Evolutionary conservation across 2,888 invertebrate genomes (phyloP), one percentile per base, ranked within the genome.

Genomic region (Dryomyza anilis): DNA sequence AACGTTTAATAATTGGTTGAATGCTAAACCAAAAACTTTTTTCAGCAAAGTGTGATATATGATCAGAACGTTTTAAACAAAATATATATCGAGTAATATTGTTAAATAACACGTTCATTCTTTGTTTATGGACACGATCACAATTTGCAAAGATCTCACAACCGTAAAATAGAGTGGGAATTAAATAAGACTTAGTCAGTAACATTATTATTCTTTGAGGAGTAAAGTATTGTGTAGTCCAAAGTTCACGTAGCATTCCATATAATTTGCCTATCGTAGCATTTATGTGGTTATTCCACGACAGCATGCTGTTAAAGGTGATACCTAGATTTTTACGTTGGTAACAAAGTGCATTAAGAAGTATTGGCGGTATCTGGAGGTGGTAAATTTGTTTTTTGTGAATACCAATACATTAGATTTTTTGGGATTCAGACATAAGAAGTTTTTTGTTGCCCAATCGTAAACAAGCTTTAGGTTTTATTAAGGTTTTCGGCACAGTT

Each of bases 271-370:
- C 52, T 10, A 48, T 25, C 4, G 36, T 8, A 12, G 14, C 19
- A 27, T 19, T n/a, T 30, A 60, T 60, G 50, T 60, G 60, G 10
- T 19, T n/a, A n/a, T 27, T 16, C 60, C 60, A 60, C 1, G 50
- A 33, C 5, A 60, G 48, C n/a, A 27, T 46, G 1, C 36, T n/a
- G 14, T 60, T 48, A 48, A 60, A 60, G 8, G 21, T 46, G 10
- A 60, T 30, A 12, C 50, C 60, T 3, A 50, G 60, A 19, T 60
- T 30, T 19, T 45, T 46, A 33, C 55, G 4, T 3, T 16, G 27
- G 14, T 33, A 30, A 55, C 21, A 6, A 16, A 52, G 16, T 19
- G 8, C 4, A 39, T 3, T 16, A 16, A 16, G 39, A 2, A 16
- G 16, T 16, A 39, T 39, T 16, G n/a, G 16, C 39, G n/a, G n/a